Conservation (phyloP, 2,888 invertebrate species). For the Theretra japonica region DNA sequence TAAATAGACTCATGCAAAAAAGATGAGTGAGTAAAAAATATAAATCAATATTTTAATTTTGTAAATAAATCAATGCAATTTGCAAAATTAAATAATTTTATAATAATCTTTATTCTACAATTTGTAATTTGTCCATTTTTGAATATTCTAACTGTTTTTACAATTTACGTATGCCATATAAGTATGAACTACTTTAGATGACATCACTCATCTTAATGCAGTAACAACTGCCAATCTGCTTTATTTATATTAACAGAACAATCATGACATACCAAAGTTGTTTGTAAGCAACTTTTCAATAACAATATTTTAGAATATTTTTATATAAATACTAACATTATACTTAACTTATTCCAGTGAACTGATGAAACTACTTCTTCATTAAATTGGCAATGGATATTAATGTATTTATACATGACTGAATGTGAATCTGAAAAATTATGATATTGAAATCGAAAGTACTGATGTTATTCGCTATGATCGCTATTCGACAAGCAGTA, state of each 20-base stretch:
- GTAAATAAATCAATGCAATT: no score
- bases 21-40: no score
- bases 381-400: background rate
- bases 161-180: no score
- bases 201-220: no score
- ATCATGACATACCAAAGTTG: conserved; percentile 59
- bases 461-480: conserved; percentile 28
- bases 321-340: conserved; percentile 12
- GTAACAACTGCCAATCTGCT: no score
- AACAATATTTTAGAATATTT: background rate
- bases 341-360: conserved; percentile 12
- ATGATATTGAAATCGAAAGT: conserved; percentile 35
- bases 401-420: background rate
- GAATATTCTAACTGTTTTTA: no score
- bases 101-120: no score
- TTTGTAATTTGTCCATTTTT: no score
- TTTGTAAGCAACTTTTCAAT: conserved; percentile 48
- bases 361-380: conserved; percentile 7
- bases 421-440: conserved; percentile 36
- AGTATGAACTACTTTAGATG: no score
- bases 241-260: conserved; percentile 10
- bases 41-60: no score
- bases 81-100: no score
- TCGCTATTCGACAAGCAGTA: conserved; percentile 38
- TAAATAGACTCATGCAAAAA: no score